Base-by-base conservation (phyloP, 2,113 vertebrate genomes). In the Melanocharis versteri region DNA sequence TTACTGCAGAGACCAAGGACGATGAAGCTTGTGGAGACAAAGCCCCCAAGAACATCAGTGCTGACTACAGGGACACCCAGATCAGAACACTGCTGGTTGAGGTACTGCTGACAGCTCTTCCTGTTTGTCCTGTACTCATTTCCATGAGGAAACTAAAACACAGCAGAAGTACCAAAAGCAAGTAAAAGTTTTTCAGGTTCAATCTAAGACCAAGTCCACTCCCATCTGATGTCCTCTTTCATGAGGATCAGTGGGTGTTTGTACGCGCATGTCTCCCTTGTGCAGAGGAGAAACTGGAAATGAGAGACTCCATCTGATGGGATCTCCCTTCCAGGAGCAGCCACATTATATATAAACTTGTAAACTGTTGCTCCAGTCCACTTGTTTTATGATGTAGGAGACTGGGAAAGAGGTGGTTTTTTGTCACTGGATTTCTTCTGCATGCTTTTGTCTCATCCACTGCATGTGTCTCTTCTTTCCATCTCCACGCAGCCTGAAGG, bases 1-100 rank as follows among this genome's bases (percentile, higher is more conserved):
- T 97, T 57, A 96, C 95, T 44, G 94, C 97, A 45, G 94, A 97
- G 87, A 96, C 89, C 11, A 62, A 87, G 27, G 83, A 82, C 20
- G 37, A 62, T 51, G 72, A 53, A 17, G 6, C 18, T 10, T 97
- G 96, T 73, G 89, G 47, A 53, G 75, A 95, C 15, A 69, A 85
- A 75, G 31, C 28, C 56, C 19, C 20, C 21, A 44, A 37, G 26
- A 90, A 87, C 66, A 61, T 21, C n/a, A 87, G 54, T 70, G 42
- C 65, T 80, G 78, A 45, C 57, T 95, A 96, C 92, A 96, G 39
- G 42, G 97, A 98, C 48, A 97, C 94, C 1, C 89, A 97, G 48
- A 95, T 97, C 79, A 96, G 90, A 84, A 73, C 87, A 33, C 12
- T 97, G 39, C 42, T 97, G 61, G 88, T 97, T 27, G 97, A 98